Evolutionary conservation across 2,113 vertebrate species (phyloP).

Genomic region (Poeciliopsis prolifica): DNA sequence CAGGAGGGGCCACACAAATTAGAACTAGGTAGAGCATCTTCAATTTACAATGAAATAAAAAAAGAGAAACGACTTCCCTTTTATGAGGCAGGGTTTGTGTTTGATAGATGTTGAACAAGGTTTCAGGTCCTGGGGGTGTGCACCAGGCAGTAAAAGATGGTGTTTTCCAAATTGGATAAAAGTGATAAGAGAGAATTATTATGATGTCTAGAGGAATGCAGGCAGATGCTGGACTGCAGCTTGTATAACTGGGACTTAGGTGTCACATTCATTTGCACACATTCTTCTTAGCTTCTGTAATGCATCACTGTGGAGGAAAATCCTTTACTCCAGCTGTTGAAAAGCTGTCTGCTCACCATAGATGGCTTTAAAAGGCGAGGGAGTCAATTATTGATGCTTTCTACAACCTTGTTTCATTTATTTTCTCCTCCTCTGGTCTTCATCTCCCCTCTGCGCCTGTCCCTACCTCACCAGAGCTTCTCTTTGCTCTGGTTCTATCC

Average conservation of each 20-base stretch:
- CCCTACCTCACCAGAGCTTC: constrained; percentile 16
- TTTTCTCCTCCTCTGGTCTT: neutral
- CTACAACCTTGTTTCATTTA: constrained; percentile 14
- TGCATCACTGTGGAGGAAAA: constrained; percentile 30
- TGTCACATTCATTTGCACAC: constrained; percentile 29
- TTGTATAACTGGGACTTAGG: constrained; percentile 10
- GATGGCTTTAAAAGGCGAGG: constrained; percentile 42
- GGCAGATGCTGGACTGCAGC: neutral
- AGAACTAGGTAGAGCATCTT: neutral
- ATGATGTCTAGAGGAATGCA: neutral
- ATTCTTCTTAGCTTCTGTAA: constrained; percentile 35
- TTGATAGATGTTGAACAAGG: neutral
- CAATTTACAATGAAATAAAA: neutral
- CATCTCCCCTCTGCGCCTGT: constrained; percentile 19
- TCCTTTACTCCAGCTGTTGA: constrained; percentile 45
- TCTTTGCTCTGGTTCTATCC: constrained; percentile 28
- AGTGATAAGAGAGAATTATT: constrained; percentile 8
- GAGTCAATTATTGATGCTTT: constrained; percentile 67
- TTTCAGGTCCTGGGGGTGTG: neutral
- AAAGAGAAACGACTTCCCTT: neutral
- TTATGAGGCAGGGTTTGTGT: neutral
- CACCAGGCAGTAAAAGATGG: neutral
- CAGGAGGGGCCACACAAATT: constrained; percentile 22
- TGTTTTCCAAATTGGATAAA: neutral
- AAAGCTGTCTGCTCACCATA: constrained; percentile 40